These are phyloP conservation scores for Coleophora deauratella DNA, from an alignment of 2,888 invertebrate genomes.

Conservation along the genomic window DNA sequence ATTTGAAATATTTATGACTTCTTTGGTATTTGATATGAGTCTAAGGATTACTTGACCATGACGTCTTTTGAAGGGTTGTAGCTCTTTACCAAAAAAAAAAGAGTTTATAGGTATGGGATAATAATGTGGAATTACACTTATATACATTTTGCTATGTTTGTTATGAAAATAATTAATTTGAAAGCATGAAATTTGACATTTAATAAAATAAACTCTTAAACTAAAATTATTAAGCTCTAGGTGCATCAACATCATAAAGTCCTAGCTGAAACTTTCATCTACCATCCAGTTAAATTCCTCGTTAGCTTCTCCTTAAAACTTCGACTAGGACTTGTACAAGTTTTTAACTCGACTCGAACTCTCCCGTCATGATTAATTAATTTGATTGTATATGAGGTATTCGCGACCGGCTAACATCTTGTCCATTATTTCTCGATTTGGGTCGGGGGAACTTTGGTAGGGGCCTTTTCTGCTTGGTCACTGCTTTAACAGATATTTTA, in stretches of 20 bases:
- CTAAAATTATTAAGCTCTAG: not conserved
- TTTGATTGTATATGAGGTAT: constrained; percentile 66
- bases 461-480: constrained; percentile 62
- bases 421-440: constrained; percentile 62
- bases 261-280: constrained; percentile 53
- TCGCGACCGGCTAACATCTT: constrained; percentile 42
- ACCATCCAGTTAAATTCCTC: constrained; percentile 58
- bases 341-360: constrained; percentile 61
- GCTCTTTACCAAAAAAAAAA: no score
- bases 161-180: no score
- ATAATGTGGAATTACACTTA: no score
- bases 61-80: no score
- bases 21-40: no score
- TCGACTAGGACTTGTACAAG: constrained; percentile 50
- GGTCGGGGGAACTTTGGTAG: constrained; percentile 44
- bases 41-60: no score
- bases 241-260: constrained; percentile 3
- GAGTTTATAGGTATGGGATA: no score
- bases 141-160: no score
- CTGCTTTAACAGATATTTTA: no score
- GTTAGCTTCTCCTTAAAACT: constrained; percentile 71
- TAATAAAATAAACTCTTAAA: no score
- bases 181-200: no score
- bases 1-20: no score
- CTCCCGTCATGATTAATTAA: constrained; percentile 65